Base-by-base conservation (phyloP, 2,113 vertebrate genomes). In the Ahaetulla prasina region DNA sequence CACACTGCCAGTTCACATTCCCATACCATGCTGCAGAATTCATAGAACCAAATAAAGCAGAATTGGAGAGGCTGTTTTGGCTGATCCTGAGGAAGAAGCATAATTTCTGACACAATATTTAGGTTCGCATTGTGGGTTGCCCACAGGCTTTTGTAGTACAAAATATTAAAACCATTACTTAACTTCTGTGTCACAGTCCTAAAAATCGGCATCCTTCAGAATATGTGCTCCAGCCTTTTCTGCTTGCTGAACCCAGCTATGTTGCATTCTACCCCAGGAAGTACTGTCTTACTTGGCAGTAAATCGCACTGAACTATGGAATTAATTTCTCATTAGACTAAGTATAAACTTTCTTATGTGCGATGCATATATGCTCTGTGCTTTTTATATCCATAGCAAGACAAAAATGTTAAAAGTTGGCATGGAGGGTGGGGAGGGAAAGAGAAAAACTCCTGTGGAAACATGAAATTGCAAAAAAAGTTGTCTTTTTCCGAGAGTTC, bases 381-480 rank as follows among this genome's bases (percentile, higher is more conserved):
- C 47, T 68, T 68, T 89, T 60, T 45, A 39, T 23, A 54, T 39
- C 6, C 23, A 22, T 45, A 12, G 43, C 7, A 92, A 74, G 47
- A 50, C 47, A 43, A 80, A 63, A 45, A 60, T 57, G 53, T 20
- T n/a, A 60, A 30, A 60, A 14, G 23, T 11, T 27, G 9, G 18
- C n/a, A n/a, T 68, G 30, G 47, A 50, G 30, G 11, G 63, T 8
- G 92, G 30, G 68, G 91, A 54, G 25, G 54, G 0, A 89, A 93
- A 93, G 45, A 22, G 52, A 30, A 55, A 50, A 63, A 30, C 20
- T 89, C 88, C 30, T 85, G 1, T 39, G 47, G 23, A 43, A 92
- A 94, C n/a, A 90, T 50, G 47, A 94, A 96, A 94, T 89, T 54
- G 7, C 63, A 88, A 25, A 10, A 92, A 90, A 90, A 93, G 10